phyloP scores from a whole-genome alignment of 2,888 invertebrate genomes.

The Electrophaes corylata region DNA sequence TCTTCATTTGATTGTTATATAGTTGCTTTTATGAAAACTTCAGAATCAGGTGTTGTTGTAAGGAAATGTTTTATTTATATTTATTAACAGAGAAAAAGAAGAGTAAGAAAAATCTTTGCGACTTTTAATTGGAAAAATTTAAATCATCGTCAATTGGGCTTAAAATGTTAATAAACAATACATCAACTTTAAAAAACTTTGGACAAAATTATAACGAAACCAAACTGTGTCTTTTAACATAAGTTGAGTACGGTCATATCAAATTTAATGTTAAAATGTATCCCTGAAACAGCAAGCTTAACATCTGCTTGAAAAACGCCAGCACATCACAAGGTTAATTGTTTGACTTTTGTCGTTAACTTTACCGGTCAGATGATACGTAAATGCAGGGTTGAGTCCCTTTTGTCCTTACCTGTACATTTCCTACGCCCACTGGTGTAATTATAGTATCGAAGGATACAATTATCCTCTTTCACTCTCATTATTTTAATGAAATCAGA shows the following conservation, averaged over 20 bases:
- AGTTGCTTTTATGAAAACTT: neutral
- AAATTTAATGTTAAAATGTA: slow-evolving; percentile 60
- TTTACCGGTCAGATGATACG: slow-evolving; percentile 62
- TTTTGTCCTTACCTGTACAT: slow-evolving; percentile 40
- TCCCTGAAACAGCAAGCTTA: slow-evolving; percentile 38
- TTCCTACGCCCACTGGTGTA: slow-evolving; percentile 46
- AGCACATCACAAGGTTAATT: slow-evolving; percentile 64
- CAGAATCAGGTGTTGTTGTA: neutral
- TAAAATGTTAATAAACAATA: neutral
- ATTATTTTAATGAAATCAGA: slow-evolving; percentile 41
- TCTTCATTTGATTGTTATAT: slow-evolving; percentile 67
- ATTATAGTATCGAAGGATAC: slow-evolving; percentile 50
- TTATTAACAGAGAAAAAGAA: too few species aligned
- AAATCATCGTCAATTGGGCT: neutral
- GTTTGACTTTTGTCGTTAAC: slow-evolving; percentile 69
- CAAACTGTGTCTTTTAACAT: neutral
- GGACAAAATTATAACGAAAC: neutral
- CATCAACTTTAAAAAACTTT: neutral
- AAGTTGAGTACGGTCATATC: slow-evolving; percentile 56
- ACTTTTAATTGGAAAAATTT: too few species aligned
- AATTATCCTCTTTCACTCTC: slow-evolving; percentile 32
- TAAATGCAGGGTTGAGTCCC: slow-evolving; percentile 53
- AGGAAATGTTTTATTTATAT: too few species aligned
- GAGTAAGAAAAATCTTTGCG: too few species aligned
- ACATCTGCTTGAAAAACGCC: slow-evolving; percentile 57